These are phyloP conservation scores for Bubo bubo DNA, from an alignment of 2,113 vertebrate genomes.

Conservation along the genomic window DNA sequence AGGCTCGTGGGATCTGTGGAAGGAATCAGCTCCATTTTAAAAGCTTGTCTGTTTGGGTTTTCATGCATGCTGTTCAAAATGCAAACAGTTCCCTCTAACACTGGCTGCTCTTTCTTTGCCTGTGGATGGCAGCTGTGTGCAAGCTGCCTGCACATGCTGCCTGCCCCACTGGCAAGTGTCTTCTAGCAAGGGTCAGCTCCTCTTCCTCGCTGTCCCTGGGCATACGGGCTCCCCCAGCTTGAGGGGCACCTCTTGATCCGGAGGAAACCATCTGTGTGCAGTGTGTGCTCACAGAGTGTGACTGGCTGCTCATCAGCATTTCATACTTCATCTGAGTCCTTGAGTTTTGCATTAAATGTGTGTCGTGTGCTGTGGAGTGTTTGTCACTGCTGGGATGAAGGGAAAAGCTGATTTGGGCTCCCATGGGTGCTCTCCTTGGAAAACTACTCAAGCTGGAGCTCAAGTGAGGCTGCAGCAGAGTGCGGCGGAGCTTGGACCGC, in stretches of 20 bases:
- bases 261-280: background rate
- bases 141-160: constrained; percentile 1
- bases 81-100: background rate
- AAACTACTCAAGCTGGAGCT: background rate
- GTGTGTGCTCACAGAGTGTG: background rate
- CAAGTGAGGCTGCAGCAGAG: background rate
- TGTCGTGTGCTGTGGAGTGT: constrained; percentile 54
- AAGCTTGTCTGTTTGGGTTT: constrained; percentile 18
- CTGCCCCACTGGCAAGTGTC: background rate
- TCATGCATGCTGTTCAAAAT: constrained; percentile 46
- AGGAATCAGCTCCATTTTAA: constrained; percentile 9
- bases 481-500: background rate
- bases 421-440: background rate
- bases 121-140: constrained; percentile 40
- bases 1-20: background rate
- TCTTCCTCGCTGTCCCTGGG: background rate
- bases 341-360: constrained; percentile 66
- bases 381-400: constrained; percentile 27
- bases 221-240: background rate
- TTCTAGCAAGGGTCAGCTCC: background rate
- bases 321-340: constrained; percentile 35
- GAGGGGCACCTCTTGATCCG: background rate
- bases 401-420: constrained; percentile 30
- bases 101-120: background rate
- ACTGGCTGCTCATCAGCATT: constrained; percentile 30